Base-by-base conservation (phyloP, 1,140 invertebrate genomes). In the Drosophila tropicalis region DNA sequence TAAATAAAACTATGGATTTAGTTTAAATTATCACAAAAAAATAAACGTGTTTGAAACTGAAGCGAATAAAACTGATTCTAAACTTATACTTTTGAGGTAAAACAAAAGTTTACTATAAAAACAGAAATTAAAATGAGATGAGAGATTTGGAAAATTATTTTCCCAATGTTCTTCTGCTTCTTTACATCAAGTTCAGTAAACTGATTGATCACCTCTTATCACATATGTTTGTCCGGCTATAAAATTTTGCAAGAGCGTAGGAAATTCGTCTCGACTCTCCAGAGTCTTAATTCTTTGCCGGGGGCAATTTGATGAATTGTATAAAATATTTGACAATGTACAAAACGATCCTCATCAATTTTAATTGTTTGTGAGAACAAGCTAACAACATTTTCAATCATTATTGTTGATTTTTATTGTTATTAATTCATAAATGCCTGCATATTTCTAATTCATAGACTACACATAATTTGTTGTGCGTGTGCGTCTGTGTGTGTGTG, bases 321-420 rank as follows among this genome's bases (percentile, higher is more conserved):
- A 9, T n/a, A 36, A 22, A 71, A 39, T 39, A 39, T 62, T 62
- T 12, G 36, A 12, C 40, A 32, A 58, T 61, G 63, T 54, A 77
- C 51, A 73, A 58, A 70, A 56, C 57, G 65, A 62, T 64, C 51
- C 60, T 73, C 72, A 80, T 81, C 76, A 80, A 77, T 80, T 73
- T 80, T 73, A 84, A 84, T 85, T 80, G 77, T 65, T 67, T 44
- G 47, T 54, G 68, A 76, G 44, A 54, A 25, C 56, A 62, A 72
- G 29, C 54, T 9, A 62, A 78, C 54, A 67, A 83, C 47, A 57
- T 63, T 58, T 71, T 77, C 62, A 81, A 84, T 84, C 76, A 80
- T 84, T 83, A 75, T 83, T 80, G 65, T 81, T 80, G 44, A 51
- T 22, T 51, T 51, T 51, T 51, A 51, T 51, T 51, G 44, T 51